Base-by-base conservation (phyloP, 2,797 vertebrate genomes). In the Glyptemys insculpta region DNA sequence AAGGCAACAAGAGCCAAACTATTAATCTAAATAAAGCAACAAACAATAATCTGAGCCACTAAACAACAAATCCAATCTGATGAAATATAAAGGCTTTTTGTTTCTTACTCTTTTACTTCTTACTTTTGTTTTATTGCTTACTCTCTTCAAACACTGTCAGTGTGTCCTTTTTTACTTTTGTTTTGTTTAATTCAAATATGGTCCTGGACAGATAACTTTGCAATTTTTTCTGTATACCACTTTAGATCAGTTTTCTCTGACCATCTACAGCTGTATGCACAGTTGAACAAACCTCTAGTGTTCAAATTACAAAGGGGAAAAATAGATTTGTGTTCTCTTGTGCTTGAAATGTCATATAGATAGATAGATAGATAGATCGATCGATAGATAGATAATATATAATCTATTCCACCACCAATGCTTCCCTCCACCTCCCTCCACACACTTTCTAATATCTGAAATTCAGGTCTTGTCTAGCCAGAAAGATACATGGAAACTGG, bases 21-120 rank as follows among this genome's bases (percentile, higher is more conserved):
- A 44, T 82, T 83, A 76, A 92, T 65, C 88, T 94, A 97, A 94
- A 96, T 80, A 97, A 94, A 97, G 89, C 74, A 89, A 93, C 91
- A 97, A 95, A 85, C 85, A 62, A 50, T 74, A 94, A 92, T 8
- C 89, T 91, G 31, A 94, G 89, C 87, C 65, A 90, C 85, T n/a
- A 82, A 90, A 85, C 72, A 92, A 95, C 80, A 93, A 93, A 92
- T 56, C n/a, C 34, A 80, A 56, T 52, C 50, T 87, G 57, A n/a
- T 93, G 50, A 82, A 95, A 74, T 88, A 54, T 62, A 91, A 94
- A 91, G 82, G 80, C 83, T 91, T 23, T 37, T 29, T 21, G 6
- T 59, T 91, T 74, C 82, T 57, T 81, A 59, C 18, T 80, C 23
- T 92, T 85, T 87, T 78, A 50, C 37, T 5, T 49, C 56, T 62